phyloP scores from a whole-genome alignment of 2,113 vertebrate genomes.

The Seriola aureovittata region DNA sequence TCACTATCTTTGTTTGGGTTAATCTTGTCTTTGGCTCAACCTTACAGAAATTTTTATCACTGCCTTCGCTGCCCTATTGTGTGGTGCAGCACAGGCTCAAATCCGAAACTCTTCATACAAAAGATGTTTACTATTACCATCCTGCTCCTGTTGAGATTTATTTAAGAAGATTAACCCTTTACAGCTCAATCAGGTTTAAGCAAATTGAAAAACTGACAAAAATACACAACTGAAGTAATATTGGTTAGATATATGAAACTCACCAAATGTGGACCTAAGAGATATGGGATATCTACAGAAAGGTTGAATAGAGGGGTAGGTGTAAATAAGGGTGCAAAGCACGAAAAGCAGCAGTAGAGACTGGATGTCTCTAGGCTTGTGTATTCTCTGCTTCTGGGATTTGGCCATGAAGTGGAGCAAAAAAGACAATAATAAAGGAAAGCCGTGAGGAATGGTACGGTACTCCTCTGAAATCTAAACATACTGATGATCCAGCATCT shows the following conservation, averaged over 20 bases:
- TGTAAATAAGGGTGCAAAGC: slow-evolving; percentile 12
- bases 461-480: slow-evolving; percentile 39
- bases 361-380: slow-evolving; percentile 8
- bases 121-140: not conserved
- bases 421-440: slow-evolving; percentile 65
- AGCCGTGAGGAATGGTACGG: slow-evolving; percentile 22
- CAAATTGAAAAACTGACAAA: not conserved
- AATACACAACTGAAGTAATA: not conserved
- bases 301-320: not conserved
- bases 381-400: slow-evolving; percentile 43
- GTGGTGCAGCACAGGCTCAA: not conserved
- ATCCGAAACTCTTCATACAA: not conserved
- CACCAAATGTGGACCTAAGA: not conserved
- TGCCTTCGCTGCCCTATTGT: not conserved
- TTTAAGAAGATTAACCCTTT: slow-evolving; percentile 17
- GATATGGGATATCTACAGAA: not conserved
- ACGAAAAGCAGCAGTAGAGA: slow-evolving; percentile 12
- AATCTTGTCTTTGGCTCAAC: not conserved
- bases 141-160: slow-evolving; percentile 4
- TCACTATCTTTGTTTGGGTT: not conserved
- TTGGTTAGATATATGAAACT: not conserved
- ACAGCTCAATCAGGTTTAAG: not conserved
- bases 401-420: slow-evolving; percentile 51
- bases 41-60: not conserved
- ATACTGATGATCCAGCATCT: slow-evolving; percentile 44